Evolutionary conservation across 2,888 invertebrate genomes (phyloP), one percentile per base, ranked within the genome.

Genomic region (Frankliniella intonsa): DNA sequence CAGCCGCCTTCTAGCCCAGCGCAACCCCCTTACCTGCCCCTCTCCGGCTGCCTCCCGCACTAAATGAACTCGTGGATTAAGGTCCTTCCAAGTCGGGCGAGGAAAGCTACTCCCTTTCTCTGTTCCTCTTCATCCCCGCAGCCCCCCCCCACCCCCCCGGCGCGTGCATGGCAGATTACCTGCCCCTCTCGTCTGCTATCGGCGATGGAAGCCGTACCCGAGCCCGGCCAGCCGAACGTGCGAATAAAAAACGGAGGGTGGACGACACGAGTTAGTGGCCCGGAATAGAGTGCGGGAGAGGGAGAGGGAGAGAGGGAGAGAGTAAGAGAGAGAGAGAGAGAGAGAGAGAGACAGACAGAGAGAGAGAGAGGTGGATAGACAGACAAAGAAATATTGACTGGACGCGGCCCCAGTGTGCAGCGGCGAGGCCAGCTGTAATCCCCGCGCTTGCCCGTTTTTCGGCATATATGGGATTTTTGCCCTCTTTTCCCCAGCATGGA

Each of bases 31-130:
- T n/a, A 12, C 69, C 69, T 22, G 19, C 69, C 7, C 22, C 1
- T 19, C 69, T 22, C 22, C 69, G n/a, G n/a, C 69, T 0, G n/a
- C 65, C 65, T 55, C 65, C 65, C 19, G 2, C 65, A n/a, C 65
- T 25, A 76, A 76, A 76, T 76, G 69, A 76, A 76, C 69, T 76
- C 22, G 12, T 22, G 25, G 69, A 76, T 76, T 76, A 76, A 76
- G 69, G 69, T 76, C n/a, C 62, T 22, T 76, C 25, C 69, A 25
- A 76, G 22, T 76, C 69, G 25, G 69, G 25, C 69, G 22, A 19
- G 22, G 69, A 38, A 3, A 38, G 38, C 38, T 38, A 38, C 38
- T 38, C 38, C 38, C 38, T 5, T 38, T 38, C 3, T 38, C 38
- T 38, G 38, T 38, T 5, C 38, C 38, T 38, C 38, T 38, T 5